Evolutionary conservation across 2,888 invertebrate species (phyloP), one percentile per base, ranked within the genome.

Genomic region (Xanthostigma xanthostigma): DNA sequence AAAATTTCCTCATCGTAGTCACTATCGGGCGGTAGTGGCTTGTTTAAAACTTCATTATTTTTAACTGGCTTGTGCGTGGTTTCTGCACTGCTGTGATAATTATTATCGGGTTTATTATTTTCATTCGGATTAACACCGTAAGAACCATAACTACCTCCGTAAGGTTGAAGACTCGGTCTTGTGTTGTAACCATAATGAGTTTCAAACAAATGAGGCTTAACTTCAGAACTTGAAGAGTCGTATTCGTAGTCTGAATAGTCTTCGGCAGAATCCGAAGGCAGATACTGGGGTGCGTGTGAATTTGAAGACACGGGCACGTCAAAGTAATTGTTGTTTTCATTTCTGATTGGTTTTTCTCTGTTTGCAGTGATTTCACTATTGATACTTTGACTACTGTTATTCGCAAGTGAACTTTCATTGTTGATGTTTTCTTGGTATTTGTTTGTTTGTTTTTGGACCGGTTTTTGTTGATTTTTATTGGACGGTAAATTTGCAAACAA

Each of bases 401-500:
- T 45, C 39, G n/a, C 13, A 11, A 38, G 9, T 40, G 37, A 13
- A 49, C 44, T 37, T 50, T 48, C 12, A 45, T 42, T n/a, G 48
- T 50, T 12, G 58, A 58, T 36, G 45, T 45, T 27, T 49, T 42
- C 33, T 53, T 44, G 36, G 54, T 46, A 49, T 56, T 53, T 49
- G 57, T 54, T 14, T 53, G 54, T 39, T 55, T 43, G 46, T 57
- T 49, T 45, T 53, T 40, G 49, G 54, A 27, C 51, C 53, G 48
- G 45, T 56, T 54, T 49, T 51, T 49, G 37, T 53, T 27, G 27
- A 27, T 27, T 43, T 52, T 55, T 55, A 53, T 55, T 58, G 8
- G 44, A 44, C 1, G 60, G 59, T 34, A 59, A 46, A 43, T 62
- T 62, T 17, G 48, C 36, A 46, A 58, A 59, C 14, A 58, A 47